Evolutionary conservation across 2,888 invertebrate genomes (phyloP), one percentile per base, ranked within the genome.

Genomic region (Carterocephalus palaemon): DNA sequence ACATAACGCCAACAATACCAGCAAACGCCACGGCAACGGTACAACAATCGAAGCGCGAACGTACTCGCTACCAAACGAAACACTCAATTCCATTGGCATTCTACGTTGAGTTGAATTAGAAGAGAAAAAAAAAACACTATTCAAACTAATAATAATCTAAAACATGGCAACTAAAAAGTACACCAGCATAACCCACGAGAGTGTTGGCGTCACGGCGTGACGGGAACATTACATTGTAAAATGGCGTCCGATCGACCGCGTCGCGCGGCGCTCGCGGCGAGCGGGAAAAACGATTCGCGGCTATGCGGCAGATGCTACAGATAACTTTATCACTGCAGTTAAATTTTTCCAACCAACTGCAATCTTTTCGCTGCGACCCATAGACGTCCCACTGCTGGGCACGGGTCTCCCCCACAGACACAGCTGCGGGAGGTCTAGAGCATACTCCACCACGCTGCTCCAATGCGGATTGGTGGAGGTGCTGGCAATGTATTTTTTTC

Each of bases 171-270:
- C 43, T 43, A 43, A 43, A 54, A 53, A 53, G 62, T 59, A 57
- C 67, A 70, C 67, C 65, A 68, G 75, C 74, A 68, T 64, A 56
- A 67, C 65, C 70, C 60, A 51, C 37, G 51, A 42, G 42, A 47
- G 41, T 49, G 41, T 47, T 43, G n/a, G n/a, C n/a, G n/a, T n/a
- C n/a, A n/a, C 43, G 43, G 43, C 43, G 43, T 43, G 43, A 36
- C 43, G 43, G 36, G 29, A 43, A 4, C 28, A 29, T 23, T 16
- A 36, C 24, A 38, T 34, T 41, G 24, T 28, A 46, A 40, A 32
- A 36, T 16, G 36, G 23, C 36, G 36, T 36, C 13, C 29, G 29
- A 20, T 34, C 15, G 43, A 10, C 20, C 42, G 42, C 34, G 45
- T 43, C 49, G 47, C 29, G 26, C 50, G 41, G 32, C 34, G 42